Evolutionary conservation across 2,113 vertebrate species (phyloP).

Genomic region (Sapayoa aenigma): DNA sequence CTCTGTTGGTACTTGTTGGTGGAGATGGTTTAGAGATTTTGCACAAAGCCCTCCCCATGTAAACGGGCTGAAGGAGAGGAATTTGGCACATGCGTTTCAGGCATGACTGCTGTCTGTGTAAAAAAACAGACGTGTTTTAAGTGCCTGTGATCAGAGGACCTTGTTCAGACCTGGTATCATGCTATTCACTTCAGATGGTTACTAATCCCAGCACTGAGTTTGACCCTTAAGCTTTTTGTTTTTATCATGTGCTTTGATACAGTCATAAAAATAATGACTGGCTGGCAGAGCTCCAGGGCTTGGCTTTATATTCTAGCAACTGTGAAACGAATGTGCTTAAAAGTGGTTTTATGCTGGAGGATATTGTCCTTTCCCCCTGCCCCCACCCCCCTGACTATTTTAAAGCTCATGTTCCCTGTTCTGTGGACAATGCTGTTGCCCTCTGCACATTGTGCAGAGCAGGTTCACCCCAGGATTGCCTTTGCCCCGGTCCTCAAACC

Average conservation of each 20-base stretch:
- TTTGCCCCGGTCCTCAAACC: not conserved
- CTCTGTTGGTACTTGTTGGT: not conserved
- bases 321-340: not conserved
- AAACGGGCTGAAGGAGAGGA: not conserved
- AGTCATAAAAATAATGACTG: constrained; percentile 44
- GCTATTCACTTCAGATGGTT: constrained; percentile 9
- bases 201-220: not conserved
- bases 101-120: not conserved
- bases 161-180: not conserved
- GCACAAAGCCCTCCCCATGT: not conserved
- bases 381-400: not conserved
- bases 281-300: constrained; percentile 38
- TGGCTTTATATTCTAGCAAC: not conserved
- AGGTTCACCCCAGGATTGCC: not conserved
- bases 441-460: not conserved
- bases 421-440: not conserved
- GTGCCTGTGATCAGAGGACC: not conserved
- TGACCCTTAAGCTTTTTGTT: constrained; percentile 51
- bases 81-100: not conserved
- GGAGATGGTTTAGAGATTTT: not conserved
- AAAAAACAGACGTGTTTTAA: not conserved
- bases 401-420: not conserved
- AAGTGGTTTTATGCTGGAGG: not conserved
- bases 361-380: not conserved
- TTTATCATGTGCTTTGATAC: constrained; percentile 51